Conservation (phyloP, 2,888 invertebrate species). For the Folsomia candida region DNA sequence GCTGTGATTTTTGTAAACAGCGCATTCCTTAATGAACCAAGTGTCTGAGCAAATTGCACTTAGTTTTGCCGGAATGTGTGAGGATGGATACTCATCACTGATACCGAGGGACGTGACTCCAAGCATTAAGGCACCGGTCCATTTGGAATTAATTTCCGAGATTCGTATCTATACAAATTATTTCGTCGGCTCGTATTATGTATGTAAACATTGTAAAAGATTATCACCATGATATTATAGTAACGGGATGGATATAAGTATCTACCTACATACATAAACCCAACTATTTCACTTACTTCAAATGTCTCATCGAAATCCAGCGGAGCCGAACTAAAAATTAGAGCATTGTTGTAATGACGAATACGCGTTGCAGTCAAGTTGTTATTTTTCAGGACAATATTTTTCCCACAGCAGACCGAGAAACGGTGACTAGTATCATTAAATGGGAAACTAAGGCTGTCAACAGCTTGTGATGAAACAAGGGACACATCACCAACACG, state of each 20-base stretch:
- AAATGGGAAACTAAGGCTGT: constrained; percentile 56
- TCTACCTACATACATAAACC: no score
- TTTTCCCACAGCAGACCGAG: constrained; percentile 63
- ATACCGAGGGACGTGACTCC: constrained; percentile 66
- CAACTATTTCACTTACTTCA: constrained; percentile 59
- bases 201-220: no score
- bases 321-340: constrained; percentile 71
- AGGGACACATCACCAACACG: constrained; percentile 51
- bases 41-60: constrained; percentile 41
- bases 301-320: constrained; percentile 74
- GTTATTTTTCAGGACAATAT: constrained; percentile 67
- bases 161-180: constrained; percentile 59
- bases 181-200: no score
- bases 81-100: constrained; percentile 63
- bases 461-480: constrained; percentile 52
- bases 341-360: constrained; percentile 61
- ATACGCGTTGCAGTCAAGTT: constrained; percentile 65
- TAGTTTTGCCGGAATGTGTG: constrained; percentile 65
- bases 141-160: constrained; percentile 62
- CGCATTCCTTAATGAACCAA: constrained; percentile 61
- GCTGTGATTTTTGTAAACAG: constrained; percentile 67
- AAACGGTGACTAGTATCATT: constrained; percentile 57
- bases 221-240: no score
- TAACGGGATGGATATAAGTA: no score
- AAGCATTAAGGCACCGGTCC: constrained; percentile 73